Evolutionary conservation across 2,113 vertebrate species (phyloP), one percentile per base, ranked within the genome.

Genomic region (Strigops habroptila): DNA sequence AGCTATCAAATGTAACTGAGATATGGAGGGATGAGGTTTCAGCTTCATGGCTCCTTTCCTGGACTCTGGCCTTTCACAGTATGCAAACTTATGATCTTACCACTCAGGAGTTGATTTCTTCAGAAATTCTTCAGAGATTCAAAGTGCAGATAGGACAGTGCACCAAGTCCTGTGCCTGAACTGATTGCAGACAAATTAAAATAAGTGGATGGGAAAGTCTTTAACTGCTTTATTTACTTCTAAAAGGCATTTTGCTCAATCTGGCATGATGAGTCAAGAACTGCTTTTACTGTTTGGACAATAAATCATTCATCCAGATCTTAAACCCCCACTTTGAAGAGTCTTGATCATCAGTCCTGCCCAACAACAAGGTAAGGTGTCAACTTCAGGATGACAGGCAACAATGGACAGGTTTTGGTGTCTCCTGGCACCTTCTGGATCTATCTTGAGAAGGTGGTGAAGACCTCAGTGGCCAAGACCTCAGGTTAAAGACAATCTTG

Each of bases 51-150:
- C 90, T 91, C 74, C 39, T 39, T 46, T 84, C 70, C 82, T 82
- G 81, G 81, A 53, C 43, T 92, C 87, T 4, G 2, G 74, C 67
- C 82, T 95, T 85, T 93, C 82, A 88, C 67, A 70, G n/a, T 33
- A 48, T 86, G 62, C 67, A 85, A 41, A 79, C 67, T 94, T 69
- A 30, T 21, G 81, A 18, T 86, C 87, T 75, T 80, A 39, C 83
- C 30, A 12, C 74, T 87, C 70, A 22, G 57, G 62, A 82, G 62
- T 15, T 64, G 63, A 80, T 93, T 94, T 80, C 85, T 88, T 88
- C 85, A 84, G 81, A 89, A 93, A 86, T 82, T 92, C 79, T 88
- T 88, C 59, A 30, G 30, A 90, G 88, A 95, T 94, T 93, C 70
- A 53, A 53, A 88, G 75, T 46, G 52, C 63, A 90, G 90, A 89